Evolutionary conservation across 1,140 invertebrate species (phyloP).

Genomic region (Himalopsyche phryganea): DNA sequence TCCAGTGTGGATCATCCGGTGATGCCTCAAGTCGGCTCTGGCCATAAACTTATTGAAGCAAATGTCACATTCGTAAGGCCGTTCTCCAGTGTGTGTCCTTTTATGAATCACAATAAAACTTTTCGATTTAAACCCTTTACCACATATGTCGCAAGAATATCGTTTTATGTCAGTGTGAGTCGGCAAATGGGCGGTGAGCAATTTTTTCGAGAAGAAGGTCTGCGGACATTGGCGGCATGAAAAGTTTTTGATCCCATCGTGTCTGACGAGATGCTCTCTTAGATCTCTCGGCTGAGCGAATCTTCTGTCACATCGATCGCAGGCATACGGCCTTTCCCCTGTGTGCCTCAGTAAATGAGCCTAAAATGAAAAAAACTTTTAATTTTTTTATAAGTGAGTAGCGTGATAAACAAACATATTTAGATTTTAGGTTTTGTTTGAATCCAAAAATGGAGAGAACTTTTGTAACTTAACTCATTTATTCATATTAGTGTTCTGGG

Average conservation of each 20-base stretch:
- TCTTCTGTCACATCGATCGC: constrained; percentile 43
- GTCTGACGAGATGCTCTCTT: constrained; percentile 35
- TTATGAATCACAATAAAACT: neutral
- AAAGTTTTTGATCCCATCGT: neutral
- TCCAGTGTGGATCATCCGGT: constrained; percentile 56
- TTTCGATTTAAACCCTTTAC: neutral
- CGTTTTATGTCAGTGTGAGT: constrained; percentile 54
- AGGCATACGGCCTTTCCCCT: neutral
- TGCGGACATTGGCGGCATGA: neutral
- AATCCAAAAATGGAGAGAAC: neutral
- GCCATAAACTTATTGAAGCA: neutral
- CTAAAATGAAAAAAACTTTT: constrained; percentile 41
- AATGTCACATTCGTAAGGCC: neutral
- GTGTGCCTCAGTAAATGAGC: constrained; percentile 24
- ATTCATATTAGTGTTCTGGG: neutral
- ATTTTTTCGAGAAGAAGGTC: neutral
- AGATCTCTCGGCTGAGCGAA: constrained; percentile 44
- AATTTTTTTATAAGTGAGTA: neutral
- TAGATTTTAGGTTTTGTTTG: neutral
- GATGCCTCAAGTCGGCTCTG: constrained; percentile 44
- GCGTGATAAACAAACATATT: neutral
- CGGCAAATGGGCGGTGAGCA: constrained; percentile 28
- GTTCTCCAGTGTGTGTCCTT: neutral
- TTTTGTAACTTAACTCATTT: neutral
- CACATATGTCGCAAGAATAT: constrained; percentile 50